Percentiles rank a stretch among this genome's conserved stretches.
Evolutionary conservation across 2,888 invertebrate genomes (phyloP).

Genomic region (Hypsopygia costalis): DNA sequence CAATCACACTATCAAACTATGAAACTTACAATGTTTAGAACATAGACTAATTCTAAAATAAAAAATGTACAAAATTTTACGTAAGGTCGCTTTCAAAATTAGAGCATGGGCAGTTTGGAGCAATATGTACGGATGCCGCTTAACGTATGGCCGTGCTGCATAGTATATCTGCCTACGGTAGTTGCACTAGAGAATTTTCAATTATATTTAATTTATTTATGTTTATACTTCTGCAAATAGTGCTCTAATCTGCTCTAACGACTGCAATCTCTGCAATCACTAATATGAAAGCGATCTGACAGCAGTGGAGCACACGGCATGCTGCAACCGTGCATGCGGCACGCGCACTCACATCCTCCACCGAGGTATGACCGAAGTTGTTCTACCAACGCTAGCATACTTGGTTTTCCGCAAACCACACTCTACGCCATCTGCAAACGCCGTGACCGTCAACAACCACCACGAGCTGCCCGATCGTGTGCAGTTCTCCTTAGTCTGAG

Average conservation of each 20-base stretch:
- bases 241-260: no score
- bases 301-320: constrained; percentile 35
- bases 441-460: constrained; percentile 45
- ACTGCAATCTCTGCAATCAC: neutral
- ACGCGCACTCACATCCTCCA: constrained; percentile 76
- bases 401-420: constrained; percentile 65
- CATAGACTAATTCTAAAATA: neutral
- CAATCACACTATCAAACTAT: constrained; percentile 1
- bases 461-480: neutral
- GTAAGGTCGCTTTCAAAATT: neutral
- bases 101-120: neutral
- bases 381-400: constrained; percentile 79
- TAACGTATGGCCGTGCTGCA: no score
- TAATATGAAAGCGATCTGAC: constrained; percentile 5
- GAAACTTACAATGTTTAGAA: constrained; percentile 7
- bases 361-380: constrained; percentile 76
- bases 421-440: constrained; percentile 76
- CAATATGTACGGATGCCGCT: neutral
- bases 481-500: neutral
- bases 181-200: no score
- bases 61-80: neutral
- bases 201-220: no score
- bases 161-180: no score
- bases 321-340: constrained; percentile 31
- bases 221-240: no score